These are phyloP conservation scores for Pinctada fucata DNA, from an alignment of 2,888 invertebrate genomes.

Conservation along the genomic window DNA sequence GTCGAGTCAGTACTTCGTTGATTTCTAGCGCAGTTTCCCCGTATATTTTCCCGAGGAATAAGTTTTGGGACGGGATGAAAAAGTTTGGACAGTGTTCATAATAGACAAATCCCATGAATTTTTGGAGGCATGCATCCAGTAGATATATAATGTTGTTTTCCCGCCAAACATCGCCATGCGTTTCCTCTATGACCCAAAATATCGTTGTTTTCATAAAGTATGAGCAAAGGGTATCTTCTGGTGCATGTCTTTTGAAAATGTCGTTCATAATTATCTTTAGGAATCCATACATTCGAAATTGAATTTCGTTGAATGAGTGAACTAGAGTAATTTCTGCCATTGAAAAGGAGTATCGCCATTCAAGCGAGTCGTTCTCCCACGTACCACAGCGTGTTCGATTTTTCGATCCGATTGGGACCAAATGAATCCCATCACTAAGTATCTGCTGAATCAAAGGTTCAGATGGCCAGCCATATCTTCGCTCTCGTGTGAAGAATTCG, in stretches of 20 bases:
- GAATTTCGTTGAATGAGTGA: conserved; percentile 7
- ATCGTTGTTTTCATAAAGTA: conserved; percentile 13
- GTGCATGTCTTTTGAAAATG: neutral
- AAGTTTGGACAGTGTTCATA: conserved; percentile 5
- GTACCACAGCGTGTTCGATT: neutral
- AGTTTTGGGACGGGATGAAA: conserved; percentile 12
- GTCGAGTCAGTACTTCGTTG: too few species aligned
- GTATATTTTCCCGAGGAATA: neutral
- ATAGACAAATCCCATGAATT: neutral
- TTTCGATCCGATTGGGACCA: neutral
- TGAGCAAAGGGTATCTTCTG: conserved; percentile 13
- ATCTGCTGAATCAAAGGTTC: neutral
- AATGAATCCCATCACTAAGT: neutral
- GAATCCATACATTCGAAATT: conserved; percentile 9
- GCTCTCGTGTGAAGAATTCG: neutral
- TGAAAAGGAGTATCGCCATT: conserved; percentile 5
- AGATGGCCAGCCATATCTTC: conserved; percentile 3
- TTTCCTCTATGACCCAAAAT: conserved; percentile 10
- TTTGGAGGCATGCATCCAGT: neutral
- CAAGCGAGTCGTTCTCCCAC: neutral
- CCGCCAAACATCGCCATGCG: neutral
- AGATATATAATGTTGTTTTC: conserved; percentile 5
- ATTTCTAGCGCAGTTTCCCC: too few species aligned
- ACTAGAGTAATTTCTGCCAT: conserved; percentile 4
- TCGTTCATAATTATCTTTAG: conserved; percentile 11